Percentiles rank a stretch among this genome's conserved stretches.
These are phyloP conservation scores for Lampris incognitus DNA, from an alignment of 2,113 vertebrate genomes.

Conservation along the genomic window DNA sequence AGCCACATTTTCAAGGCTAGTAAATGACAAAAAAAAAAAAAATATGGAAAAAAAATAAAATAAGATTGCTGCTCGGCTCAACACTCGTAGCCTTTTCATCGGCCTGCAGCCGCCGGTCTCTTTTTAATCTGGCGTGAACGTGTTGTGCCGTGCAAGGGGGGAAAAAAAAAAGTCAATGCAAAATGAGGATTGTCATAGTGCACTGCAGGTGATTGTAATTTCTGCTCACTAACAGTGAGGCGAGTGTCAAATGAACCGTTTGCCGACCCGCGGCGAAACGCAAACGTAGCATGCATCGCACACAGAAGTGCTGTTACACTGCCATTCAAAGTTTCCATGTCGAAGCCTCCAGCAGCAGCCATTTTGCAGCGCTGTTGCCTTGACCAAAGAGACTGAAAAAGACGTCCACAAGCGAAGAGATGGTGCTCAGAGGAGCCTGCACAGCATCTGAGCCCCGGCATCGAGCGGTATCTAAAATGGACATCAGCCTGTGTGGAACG, in stretches of 20 bases:
- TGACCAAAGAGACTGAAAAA: conserved; percentile 67
- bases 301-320: conserved; percentile 54
- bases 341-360: conserved; percentile 78
- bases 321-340: conserved; percentile 79
- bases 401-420: conserved; percentile 62
- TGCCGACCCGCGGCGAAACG: conserved; percentile 24
- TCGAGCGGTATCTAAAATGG: conserved; percentile 34
- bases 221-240: conserved; percentile 40
- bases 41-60: conserved; percentile 26
- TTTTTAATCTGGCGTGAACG: not conserved
- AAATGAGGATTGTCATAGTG: conserved; percentile 16
- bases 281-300: conserved; percentile 45
- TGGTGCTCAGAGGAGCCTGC: conserved; percentile 35
- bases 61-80: conserved; percentile 22
- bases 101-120: not conserved
- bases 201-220: conserved; percentile 22
- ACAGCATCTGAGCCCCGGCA: conserved; percentile 22
- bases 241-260: conserved; percentile 37
- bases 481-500: conserved; percentile 26
- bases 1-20: conserved; percentile 32
- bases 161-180: conserved; percentile 6
- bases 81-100: conserved; percentile 33
- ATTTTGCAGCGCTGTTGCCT: conserved; percentile 76
- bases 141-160: not conserved
- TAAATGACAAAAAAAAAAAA: conserved; percentile 19